Percentiles rank a stretch among this genome's conserved stretches.
phyloP scores from a whole-genome alignment of 2,797 vertebrate species.

The Rhabdophis nuchalis region DNA sequence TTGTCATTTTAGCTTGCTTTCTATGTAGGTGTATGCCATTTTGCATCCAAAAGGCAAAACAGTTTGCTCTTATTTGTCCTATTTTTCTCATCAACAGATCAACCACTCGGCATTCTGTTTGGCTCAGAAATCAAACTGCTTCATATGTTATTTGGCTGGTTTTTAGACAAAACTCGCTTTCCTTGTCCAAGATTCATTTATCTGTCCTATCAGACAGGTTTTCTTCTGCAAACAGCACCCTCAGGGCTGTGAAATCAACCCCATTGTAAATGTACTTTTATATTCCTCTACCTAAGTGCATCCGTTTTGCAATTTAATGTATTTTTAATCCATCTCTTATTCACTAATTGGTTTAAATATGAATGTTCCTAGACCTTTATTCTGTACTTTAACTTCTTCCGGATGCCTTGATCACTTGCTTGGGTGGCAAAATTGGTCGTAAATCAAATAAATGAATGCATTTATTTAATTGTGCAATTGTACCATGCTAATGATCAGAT shows the following conservation, averaged over 20 bases:
- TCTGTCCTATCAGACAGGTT: not conserved
- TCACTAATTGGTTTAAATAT: not conserved
- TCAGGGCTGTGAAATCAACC: not conserved
- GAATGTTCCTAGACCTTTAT: not conserved
- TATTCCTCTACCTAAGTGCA: not conserved
- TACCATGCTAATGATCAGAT: not conserved
- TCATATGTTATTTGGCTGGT: not conserved
- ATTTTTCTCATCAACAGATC: not conserved
- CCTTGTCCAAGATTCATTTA: not conserved
- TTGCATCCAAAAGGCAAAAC: not conserved
- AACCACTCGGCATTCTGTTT: not conserved
- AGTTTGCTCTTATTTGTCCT: not conserved
- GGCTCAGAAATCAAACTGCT: not conserved
- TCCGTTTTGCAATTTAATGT: not conserved
- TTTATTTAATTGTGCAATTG: not conserved
- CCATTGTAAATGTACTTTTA: not conserved
- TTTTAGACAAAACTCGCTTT: not conserved
- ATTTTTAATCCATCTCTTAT: not conserved
- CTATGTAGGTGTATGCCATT: not conserved
- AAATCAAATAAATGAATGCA: not conserved
- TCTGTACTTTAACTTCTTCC: not conserved
- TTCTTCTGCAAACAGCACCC: not conserved
- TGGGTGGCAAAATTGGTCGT: not conserved
- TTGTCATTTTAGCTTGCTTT: not conserved
- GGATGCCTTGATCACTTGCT: not conserved